These are phyloP conservation scores for Alviniconcha marisindica DNA, from an alignment of 1,140 invertebrate genomes.

Conservation along the genomic window DNA sequence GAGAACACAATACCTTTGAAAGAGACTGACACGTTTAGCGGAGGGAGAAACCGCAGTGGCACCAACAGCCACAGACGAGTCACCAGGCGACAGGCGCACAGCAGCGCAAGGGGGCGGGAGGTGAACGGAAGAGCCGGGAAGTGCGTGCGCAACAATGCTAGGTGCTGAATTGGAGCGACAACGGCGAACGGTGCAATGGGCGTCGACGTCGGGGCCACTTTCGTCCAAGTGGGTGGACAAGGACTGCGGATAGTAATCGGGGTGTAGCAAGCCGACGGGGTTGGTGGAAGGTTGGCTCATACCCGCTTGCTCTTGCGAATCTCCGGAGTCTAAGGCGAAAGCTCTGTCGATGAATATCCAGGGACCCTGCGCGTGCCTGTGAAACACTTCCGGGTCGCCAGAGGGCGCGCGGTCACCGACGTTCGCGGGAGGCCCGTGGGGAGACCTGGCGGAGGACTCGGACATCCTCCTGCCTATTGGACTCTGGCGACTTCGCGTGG, in stretches of 20 bases:
- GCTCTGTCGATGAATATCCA: constrained; percentile 29
- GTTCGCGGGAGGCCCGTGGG: background rate
- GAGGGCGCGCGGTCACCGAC: no score
- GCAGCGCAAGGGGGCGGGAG: background rate
- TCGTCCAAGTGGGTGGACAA: background rate
- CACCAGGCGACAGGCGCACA: constrained; percentile 20
- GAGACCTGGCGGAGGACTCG: no score
- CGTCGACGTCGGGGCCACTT: background rate
- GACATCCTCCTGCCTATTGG: no score
- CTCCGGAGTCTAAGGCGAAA: constrained; percentile 21
- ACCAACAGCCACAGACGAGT: constrained; percentile 30
- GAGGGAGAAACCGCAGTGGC: constrained; percentile 20
- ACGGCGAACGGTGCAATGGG: background rate
- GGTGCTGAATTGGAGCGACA: constrained; percentile 38
- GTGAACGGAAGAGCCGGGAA: constrained; percentile 24
- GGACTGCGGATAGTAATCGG: background rate
- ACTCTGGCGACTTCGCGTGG: no score
- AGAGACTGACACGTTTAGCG: constrained; percentile 6
- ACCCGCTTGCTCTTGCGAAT: background rate
- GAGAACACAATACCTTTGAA: constrained; percentile 35
- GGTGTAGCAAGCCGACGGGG: constrained; percentile 14
- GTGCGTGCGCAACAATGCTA: constrained; percentile 26
- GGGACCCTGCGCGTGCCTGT: no score
- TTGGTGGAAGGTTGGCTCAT: background rate
- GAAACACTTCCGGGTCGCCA: background rate